Evolutionary conservation across 1,140 invertebrate species (phyloP).

Genomic region (Phymorhynchus buccinoides): DNA sequence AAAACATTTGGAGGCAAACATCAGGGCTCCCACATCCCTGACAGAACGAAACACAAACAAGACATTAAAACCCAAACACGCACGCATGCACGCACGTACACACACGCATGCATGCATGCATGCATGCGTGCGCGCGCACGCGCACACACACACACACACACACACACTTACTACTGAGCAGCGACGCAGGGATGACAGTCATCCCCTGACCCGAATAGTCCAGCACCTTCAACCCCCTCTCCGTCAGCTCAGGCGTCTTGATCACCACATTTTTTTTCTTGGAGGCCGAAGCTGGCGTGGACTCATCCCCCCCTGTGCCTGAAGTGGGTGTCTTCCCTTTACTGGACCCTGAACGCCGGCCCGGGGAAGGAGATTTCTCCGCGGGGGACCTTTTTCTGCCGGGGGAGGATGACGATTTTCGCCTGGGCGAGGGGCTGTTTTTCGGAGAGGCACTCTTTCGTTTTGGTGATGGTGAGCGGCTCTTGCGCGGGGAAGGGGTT

Average conservation of each 20-base stretch:
- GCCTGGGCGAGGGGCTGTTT: not conserved
- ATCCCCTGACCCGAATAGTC: slow-evolving; percentile 65
- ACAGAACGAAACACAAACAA: too few relatives aligned
- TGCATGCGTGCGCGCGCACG: not conserved
- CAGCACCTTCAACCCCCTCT: slow-evolving; percentile 56
- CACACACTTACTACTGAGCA: slow-evolving; percentile 45
- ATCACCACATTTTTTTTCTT: slow-evolving; percentile 49
- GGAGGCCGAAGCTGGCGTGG: not conserved
- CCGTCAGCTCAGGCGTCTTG: slow-evolving; percentile 50
- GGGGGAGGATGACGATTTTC: not conserved
- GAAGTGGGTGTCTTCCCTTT: slow-evolving; percentile 15
- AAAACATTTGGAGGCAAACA: too few relatives aligned
- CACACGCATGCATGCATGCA: slow-evolving; percentile 5
- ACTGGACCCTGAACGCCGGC: not conserved
- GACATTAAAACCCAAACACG: not conserved
- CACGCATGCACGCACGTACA: not conserved
- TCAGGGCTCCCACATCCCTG: too few relatives aligned
- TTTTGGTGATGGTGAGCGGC: slow-evolving; percentile 26
- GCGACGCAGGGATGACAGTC: slow-evolving; percentile 55
- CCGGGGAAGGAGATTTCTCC: slow-evolving; percentile 33
- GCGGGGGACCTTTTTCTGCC: not conserved
- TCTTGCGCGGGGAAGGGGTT: slow-evolving; percentile 19
- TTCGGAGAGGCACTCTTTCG: slow-evolving; percentile 12
- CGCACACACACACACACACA: slow-evolving; percentile 15
- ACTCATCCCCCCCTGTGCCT: not conserved